A percentile compares a stretch with the other conserved stretches of the same genome.
These are phyloP conservation scores for Oxyura jamaicensis DNA, from an alignment of 2,113 vertebrate species.

Conservation along the genomic window DNA sequence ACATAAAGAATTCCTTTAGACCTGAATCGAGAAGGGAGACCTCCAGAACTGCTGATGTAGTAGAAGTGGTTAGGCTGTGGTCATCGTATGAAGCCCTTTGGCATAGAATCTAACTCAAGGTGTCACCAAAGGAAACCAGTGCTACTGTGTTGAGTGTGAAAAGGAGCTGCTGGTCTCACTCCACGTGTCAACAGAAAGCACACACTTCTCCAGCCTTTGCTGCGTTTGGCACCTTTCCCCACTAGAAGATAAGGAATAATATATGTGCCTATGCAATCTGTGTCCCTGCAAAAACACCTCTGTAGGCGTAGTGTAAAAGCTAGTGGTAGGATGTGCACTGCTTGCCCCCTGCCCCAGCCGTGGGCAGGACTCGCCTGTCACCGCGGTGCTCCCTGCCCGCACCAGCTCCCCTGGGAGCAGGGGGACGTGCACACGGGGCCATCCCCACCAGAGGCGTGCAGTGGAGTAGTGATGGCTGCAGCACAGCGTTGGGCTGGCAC, in stretches of 20 bases:
- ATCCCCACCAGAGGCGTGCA: not conserved
- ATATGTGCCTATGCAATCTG: rapidly evolving
- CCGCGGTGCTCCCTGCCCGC: not conserved
- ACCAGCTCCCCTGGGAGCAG: rapidly evolving
- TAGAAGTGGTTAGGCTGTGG: not conserved
- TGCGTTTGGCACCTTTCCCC: not conserved
- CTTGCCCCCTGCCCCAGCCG: not conserved
- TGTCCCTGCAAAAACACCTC: not conserved
- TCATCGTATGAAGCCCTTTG: not conserved
- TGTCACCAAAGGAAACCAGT: rapidly evolving
- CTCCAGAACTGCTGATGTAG: not conserved
- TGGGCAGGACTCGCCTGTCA: rapidly evolving
- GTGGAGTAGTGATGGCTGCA: not conserved
- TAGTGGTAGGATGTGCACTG: not conserved
- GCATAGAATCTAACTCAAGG: rapidly evolving
- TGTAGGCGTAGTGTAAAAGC: rapidly evolving
- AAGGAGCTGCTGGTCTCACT: not conserved
- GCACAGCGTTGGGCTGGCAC: not conserved
- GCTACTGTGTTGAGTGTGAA: rapidly evolving
- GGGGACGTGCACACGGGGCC: rapidly evolving
- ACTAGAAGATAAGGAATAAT: rapidly evolving
- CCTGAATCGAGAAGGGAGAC: not conserved
- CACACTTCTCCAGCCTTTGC: rapidly evolving
- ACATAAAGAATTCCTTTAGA: not conserved
- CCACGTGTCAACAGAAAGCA: rapidly evolving